Percentiles rank a stretch among this genome's conserved stretches.
These are phyloP conservation scores for Octopus sinensis DNA, from an alignment of 1,140 invertebrate species.

Conservation along the genomic window DNA sequence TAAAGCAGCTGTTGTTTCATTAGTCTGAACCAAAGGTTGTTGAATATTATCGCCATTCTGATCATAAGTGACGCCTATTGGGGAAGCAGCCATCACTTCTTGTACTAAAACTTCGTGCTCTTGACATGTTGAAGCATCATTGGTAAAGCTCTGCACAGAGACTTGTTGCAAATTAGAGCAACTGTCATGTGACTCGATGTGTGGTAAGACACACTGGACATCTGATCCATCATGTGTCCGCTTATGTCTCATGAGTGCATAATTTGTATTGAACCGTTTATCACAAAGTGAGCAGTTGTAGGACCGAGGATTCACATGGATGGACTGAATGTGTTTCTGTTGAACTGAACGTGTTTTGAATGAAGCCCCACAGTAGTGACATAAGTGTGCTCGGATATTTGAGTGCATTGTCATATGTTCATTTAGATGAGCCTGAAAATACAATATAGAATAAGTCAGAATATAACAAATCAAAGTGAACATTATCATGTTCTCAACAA, in stretches of 20 bases:
- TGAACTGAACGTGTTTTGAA: conserved; percentile 60
- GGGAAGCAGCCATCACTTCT: conserved; percentile 24
- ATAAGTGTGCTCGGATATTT: conserved; percentile 55
- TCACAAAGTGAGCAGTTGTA: conserved; percentile 51
- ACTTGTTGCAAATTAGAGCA: neutral
- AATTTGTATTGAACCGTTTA: conserved; percentile 58
- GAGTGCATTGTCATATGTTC: conserved; percentile 55
- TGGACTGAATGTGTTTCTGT: conserved; percentile 56
- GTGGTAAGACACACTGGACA: neutral
- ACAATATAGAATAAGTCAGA: neutral
- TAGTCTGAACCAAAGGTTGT: conserved; percentile 28
- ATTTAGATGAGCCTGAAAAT: conserved; percentile 44
- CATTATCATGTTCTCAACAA: too few relatives aligned
- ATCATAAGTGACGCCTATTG: conserved; percentile 25
- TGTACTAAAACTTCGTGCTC: conserved; percentile 19
- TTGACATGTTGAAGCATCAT: conserved; percentile 16
- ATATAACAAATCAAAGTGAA: neutral
- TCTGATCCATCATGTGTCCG: conserved; percentile 43
- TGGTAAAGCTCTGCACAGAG: conserved; percentile 12
- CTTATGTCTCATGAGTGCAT: conserved; percentile 54
- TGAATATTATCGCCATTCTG: conserved; percentile 19
- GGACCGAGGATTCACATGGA: conserved; percentile 55
- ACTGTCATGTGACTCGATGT: neutral
- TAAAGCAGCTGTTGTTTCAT: conserved; percentile 36
- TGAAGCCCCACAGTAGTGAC: conserved; percentile 59